phyloP scores from a whole-genome alignment of 2,888 invertebrate genomes.

The Callinectes sapidus region DNA sequence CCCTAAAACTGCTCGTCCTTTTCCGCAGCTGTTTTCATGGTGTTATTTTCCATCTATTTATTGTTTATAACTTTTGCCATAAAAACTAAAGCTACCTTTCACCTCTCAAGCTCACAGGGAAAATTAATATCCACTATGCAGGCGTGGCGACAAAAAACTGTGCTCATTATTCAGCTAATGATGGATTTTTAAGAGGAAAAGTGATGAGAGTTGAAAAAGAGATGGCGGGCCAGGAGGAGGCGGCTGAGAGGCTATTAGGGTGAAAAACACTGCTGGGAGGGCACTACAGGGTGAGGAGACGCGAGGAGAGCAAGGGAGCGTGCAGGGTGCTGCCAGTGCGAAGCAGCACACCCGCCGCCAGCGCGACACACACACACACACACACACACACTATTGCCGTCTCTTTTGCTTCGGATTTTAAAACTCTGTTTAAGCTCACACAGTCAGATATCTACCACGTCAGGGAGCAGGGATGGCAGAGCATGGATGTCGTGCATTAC shows the following conservation, averaged over 20 bases:
- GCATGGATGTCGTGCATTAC: background rate
- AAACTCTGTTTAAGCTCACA: background rate
- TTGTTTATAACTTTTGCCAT: background rate
- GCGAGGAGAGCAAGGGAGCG: background rate
- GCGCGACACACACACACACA: constrained; percentile 21
- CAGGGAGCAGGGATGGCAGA: background rate
- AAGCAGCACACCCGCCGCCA: background rate
- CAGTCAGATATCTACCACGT: background rate
- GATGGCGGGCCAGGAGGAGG: constrained; percentile 21
- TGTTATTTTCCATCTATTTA: background rate
- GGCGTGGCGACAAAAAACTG: background rate
- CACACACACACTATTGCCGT: constrained; percentile 48
- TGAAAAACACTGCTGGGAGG: constrained; percentile 28
- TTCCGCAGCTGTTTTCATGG: background rate
- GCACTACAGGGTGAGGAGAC: background rate
- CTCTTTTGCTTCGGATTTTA: constrained; percentile 56
- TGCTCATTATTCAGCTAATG: background rate
- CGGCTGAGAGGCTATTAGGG: background rate
- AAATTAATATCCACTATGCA: background rate
- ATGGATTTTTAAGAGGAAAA: background rate
- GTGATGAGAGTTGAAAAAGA: background rate
- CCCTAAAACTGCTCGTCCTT: background rate
- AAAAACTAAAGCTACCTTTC: background rate
- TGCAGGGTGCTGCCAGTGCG: background rate
- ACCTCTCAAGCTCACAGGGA: background rate